Evolutionary conservation across 2,113 vertebrate genomes (phyloP).

Genomic region (Crotalus tigris): DNA sequence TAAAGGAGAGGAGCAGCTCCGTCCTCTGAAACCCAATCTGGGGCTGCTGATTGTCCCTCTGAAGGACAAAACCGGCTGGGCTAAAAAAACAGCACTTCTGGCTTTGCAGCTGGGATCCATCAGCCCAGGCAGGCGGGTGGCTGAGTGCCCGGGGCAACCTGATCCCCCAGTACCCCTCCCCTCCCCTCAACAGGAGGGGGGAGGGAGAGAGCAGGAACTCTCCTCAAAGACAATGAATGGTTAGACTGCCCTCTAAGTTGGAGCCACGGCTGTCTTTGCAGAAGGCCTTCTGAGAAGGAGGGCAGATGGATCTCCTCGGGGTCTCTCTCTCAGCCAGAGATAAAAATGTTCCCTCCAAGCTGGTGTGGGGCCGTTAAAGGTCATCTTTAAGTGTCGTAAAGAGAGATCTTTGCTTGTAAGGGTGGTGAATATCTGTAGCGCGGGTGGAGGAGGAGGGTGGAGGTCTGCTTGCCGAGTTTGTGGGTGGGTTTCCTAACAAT

Average conservation of each 20-base stretch:
- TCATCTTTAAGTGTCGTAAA: background rate
- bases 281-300: background rate
- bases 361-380: background rate
- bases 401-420: background rate
- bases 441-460: no score
- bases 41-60: background rate
- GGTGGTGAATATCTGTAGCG: background rate
- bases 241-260: background rate
- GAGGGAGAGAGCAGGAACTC: background rate
- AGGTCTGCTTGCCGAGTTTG: rapidly evolving
- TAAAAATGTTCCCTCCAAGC: background rate
- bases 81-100: background rate
- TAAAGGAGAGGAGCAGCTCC: background rate
- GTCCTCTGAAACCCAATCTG: background rate
- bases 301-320: background rate
- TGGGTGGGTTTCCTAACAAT: background rate
- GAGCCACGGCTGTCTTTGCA: background rate
- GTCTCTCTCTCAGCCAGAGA: background rate
- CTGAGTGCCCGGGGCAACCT: no score
- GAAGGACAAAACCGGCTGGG: background rate
- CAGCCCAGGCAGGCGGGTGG: background rate
- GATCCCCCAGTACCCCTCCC: background rate
- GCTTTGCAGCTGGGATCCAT: background rate
- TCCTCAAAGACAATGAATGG: background rate
- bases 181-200: background rate